Evolutionary conservation across 2,797 vertebrate genomes (phyloP), one percentile per base, ranked within the genome.

Genomic region (Trachurus trachurus): DNA sequence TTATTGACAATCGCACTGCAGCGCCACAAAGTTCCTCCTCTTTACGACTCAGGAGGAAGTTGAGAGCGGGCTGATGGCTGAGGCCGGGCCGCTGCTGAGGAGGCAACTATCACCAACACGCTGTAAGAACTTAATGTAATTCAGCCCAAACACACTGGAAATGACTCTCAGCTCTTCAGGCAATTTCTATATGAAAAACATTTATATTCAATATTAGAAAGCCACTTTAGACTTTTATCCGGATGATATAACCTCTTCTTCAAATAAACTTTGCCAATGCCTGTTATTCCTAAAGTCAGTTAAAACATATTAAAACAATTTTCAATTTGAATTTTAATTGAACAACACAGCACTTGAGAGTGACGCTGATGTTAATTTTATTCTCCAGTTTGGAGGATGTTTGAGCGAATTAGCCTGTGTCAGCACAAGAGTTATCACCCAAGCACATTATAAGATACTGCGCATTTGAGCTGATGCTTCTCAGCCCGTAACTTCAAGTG

Each of bases 251-350:
- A 82, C 71, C 70, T 65, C 59, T 68, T 58, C 47, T 79, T 83
- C 81, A 83, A 84, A 89, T 72, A 76, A 84, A 90, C 84, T 84
- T 82, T 49, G 47, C 73, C 65, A 58, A 34, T 80, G 80, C 74
- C 66, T 80, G 64, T 87, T 87, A 82, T 86, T 88, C 79, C 53
- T 56, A 82, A 90, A 92, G 81, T 88, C 83, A 72, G 85, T 63
- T 42, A 54, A 87, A 88, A 90, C 52, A 57, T 63, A 84, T 86
- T 81, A 84, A 84, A 87, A 71, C 49, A 68, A 85, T 50, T 83
- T 89, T 66, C 78, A 74, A 86, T 92, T 87, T 78, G 56, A 76
- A 74, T 91, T 94, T 91, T 89, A 89, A 90, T 92, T 84, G 76
- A 87, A 85, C 77, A 85, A 84, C 66, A 76, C 72, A 82, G 71